Conservation (phyloP, 2,797 vertebrate species). For the Natrix natrix region DNA sequence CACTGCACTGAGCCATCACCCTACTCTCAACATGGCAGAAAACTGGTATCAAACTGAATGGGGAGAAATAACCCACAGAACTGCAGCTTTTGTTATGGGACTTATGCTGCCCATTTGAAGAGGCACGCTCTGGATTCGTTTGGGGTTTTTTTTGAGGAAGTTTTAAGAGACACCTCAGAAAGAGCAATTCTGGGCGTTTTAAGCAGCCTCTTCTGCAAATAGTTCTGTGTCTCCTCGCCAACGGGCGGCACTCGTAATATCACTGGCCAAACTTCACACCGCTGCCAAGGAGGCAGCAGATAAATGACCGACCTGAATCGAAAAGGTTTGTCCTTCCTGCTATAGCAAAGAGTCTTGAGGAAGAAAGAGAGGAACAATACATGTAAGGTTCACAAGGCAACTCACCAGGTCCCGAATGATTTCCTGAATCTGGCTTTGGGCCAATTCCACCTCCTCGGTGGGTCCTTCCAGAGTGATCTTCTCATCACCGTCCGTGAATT, state of each 20-base stretch:
- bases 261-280: background rate
- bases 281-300: background rate
- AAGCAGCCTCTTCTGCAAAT: background rate
- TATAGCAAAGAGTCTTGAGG: background rate
- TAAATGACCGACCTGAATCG: background rate
- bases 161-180: background rate
- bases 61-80: background rate
- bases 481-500: constrained; percentile 83
- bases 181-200: background rate
- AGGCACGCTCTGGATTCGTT: background rate
- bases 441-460: constrained; percentile 78
- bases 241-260: background rate
- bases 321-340: background rate
- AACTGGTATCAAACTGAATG: background rate
- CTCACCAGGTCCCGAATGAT: constrained; percentile 82
- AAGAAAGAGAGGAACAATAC: background rate
- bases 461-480: constrained; percentile 80
- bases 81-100: background rate
- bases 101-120: background rate
- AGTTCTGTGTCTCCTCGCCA: background rate
- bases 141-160: too few relatives aligned
- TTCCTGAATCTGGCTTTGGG: constrained; percentile 78
- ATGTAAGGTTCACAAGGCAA: background rate
- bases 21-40: background rate
- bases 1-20: background rate